Evolutionary conservation across 1,140 invertebrate species (phyloP).

Genomic region (Dolichoris vasculosae): DNA sequence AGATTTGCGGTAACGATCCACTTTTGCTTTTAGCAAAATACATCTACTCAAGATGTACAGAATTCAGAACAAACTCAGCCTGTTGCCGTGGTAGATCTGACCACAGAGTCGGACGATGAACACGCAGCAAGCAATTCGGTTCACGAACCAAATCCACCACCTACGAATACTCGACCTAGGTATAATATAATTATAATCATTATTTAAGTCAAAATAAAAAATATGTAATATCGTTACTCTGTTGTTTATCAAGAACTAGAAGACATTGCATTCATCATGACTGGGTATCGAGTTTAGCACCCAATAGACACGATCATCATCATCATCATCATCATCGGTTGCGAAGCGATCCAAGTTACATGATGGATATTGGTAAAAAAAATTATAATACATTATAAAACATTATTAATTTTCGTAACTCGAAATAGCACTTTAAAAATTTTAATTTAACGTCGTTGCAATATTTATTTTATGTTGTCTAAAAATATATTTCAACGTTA

Average conservation of each 20-base stretch:
- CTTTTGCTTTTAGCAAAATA: conserved; percentile 42
- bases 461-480: conserved; percentile 33
- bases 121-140: conserved; percentile 58
- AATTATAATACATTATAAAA: conserved; percentile 5
- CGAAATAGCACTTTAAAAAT: too few relatives aligned
- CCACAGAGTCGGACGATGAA: conserved; percentile 80
- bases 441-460: neutral
- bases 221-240: neutral
- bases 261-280: conserved; percentile 61
- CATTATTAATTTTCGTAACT: neutral
- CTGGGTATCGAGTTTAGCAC: conserved; percentile 54
- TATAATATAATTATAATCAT: conserved; percentile 35
- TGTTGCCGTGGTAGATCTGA: conserved; percentile 80
- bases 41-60: conserved; percentile 40
- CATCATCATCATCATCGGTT: conserved; percentile 52
- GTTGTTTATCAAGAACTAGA: conserved; percentile 56
- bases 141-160: conserved; percentile 26
- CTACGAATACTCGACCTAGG: conserved; percentile 42
- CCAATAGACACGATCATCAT: conserved; percentile 40
- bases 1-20: neutral
- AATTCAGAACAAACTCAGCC: conserved; percentile 64
- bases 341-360: conserved; percentile 52
- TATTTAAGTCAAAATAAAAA: neutral
- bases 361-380: conserved; percentile 45
- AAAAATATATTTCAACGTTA: conserved; percentile 7